Conservation (phyloP, 2,113 vertebrate species). For the Peucedramus taeniatus region DNA sequence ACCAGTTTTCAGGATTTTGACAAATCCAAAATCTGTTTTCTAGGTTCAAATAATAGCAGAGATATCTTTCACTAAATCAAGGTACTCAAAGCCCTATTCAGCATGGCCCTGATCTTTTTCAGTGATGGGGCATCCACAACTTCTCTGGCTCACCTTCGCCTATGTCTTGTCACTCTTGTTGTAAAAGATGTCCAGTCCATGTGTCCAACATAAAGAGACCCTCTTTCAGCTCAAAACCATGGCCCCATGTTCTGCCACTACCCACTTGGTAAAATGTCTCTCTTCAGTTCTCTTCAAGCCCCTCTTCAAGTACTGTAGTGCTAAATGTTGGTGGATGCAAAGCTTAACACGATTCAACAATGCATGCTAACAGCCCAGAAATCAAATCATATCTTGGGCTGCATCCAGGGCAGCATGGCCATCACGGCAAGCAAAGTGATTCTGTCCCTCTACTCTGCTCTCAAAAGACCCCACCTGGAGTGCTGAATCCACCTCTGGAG, state of each 20-base stretch:
- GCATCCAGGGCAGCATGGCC: background rate
- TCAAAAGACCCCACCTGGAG: background rate
- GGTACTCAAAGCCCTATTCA: background rate
- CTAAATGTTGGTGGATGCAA: background rate
- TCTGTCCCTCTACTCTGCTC: background rate
- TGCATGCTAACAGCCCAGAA: background rate
- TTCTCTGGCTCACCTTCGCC: background rate
- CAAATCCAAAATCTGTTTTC: background rate
- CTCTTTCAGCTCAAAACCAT: background rate
- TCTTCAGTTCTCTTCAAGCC: background rate
- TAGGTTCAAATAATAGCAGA: background rate
- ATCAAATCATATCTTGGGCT: background rate
- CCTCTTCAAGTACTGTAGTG: background rate
- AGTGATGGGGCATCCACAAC: accelerated
- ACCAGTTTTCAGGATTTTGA: background rate
- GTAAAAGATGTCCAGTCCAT: background rate
- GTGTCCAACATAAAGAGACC: background rate
- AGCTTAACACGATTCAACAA: background rate
- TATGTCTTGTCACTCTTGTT: background rate
- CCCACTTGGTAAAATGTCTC: background rate
- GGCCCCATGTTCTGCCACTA: accelerated
- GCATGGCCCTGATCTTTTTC: background rate
- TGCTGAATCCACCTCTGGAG: background rate
- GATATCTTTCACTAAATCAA: background rate
- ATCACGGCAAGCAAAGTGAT: background rate